phyloP scores from a whole-genome alignment of 2,888 invertebrate genomes.

The Melanostoma mellinum region DNA sequence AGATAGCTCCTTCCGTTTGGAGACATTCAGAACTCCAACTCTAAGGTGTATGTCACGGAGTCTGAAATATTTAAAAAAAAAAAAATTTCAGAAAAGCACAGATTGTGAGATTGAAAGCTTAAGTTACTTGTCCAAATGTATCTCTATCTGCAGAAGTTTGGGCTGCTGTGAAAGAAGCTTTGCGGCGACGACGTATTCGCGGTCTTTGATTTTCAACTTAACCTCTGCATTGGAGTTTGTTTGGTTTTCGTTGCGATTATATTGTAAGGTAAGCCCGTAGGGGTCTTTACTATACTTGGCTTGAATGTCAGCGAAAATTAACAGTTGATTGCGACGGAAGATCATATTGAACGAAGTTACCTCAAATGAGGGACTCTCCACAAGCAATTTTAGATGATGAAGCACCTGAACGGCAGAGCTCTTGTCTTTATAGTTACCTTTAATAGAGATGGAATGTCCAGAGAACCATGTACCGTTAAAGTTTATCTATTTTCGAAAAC shows the following conservation, averaged over 20 bases:
- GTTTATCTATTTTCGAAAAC: conserved; percentile 83
- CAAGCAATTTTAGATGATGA: conserved; percentile 87
- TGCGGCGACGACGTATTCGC: conserved; percentile 87
- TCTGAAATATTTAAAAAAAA: conserved; percentile 81
- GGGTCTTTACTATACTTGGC: conserved; percentile 85
- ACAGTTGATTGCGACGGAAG: conserved; percentile 87
- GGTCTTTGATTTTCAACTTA: conserved; percentile 84
- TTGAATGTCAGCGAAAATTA: conserved; percentile 87
- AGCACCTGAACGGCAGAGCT: conserved; percentile 87
- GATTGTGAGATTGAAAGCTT: background rate
- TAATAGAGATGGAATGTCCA: conserved; percentile 85
- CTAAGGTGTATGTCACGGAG: conserved; percentile 89
- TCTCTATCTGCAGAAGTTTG: conserved; percentile 86
- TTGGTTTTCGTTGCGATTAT: conserved; percentile 84
- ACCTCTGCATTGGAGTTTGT: conserved; percentile 87
- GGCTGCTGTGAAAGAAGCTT: conserved; percentile 86
- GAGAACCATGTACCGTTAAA: conserved; percentile 91
- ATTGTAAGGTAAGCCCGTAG: conserved; percentile 87
- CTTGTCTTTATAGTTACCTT: conserved; percentile 89
- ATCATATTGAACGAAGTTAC: conserved; percentile 86
- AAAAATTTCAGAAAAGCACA: background rate
- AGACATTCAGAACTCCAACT: conserved; percentile 85
- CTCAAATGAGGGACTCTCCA: conserved; percentile 89
- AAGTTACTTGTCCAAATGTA: conserved; percentile 91
- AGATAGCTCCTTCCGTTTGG: conserved; percentile 86